Evolutionary conservation across 37 sponge, comb jelly and placozoan species (phyloP).

Genomic region (Spongilla lacustris): DNA sequence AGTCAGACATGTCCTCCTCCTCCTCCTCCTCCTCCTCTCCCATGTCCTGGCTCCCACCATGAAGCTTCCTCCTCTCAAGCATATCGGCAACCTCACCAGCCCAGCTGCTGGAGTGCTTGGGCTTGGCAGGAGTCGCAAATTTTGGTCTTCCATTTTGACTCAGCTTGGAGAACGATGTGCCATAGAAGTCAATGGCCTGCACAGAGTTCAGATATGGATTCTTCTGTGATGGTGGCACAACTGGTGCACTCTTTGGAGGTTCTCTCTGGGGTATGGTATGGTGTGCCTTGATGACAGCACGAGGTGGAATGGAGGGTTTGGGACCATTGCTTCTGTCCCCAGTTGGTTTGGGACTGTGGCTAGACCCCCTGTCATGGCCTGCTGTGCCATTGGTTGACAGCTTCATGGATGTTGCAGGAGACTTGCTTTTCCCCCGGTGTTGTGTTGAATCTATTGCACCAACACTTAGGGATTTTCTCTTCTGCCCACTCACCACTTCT

Average conservation of each 20-base stretch:
- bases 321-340: too few species aligned
- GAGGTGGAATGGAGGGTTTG: too few species aligned
- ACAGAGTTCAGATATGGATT: neutral
- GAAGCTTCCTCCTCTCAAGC: slow-evolving; percentile 2
- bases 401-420: neutral
- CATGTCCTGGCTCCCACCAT: neutral
- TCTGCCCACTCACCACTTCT: neutral
- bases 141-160: neutral
- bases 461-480: neutral
- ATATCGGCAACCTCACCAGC: slow-evolving; percentile 55
- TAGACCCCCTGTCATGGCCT: neutral
- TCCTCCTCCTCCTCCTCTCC: slow-evolving; percentile 45
- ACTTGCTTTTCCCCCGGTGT: neutral
- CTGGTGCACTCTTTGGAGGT: too few species aligned
- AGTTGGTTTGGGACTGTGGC: neutral
- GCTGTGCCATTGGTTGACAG: neutral
- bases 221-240: too few species aligned
- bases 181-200: slow-evolving; percentile 37
- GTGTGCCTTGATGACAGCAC: too few species aligned
- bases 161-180: neutral
- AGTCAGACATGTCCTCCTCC: slow-evolving; percentile 56
- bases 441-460: neutral
- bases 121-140: neutral
- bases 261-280: too few species aligned
- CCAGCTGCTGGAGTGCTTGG: slow-evolving; percentile 29